Evolutionary conservation across 2,113 vertebrate genomes (phyloP), one percentile per base, ranked within the genome.

Genomic region (Leuciscus idus): DNA sequence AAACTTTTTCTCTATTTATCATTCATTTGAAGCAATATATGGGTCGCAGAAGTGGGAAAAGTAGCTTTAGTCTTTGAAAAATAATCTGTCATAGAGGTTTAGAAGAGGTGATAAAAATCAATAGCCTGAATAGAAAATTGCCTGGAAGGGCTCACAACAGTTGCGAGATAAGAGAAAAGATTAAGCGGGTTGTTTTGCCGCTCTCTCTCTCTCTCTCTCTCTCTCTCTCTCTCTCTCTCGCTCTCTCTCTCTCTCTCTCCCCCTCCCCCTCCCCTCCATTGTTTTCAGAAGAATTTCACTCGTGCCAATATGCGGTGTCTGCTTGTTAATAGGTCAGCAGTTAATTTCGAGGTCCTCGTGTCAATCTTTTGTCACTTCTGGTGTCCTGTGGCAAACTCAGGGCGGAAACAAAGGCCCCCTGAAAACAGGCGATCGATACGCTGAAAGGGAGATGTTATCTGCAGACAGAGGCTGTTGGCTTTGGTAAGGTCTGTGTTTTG

Each of bases 401-500:
- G 28, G 30, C 19, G 62, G 59, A 83, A 83, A 87, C 85, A 87
- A 83, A 77, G 59, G 72, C 61, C 74, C 48, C 57, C 64, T 30
- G 46, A 15, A 68, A 62, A 83, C 86, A 78, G 92, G 92, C 92
- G 92, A 95, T 96, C 94, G 92, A 92, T 95, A 95, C 95, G 94
- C 95, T 94, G 93, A 93, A 95, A 64, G 72, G 61, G 23, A 94
- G 95, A 97, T 96, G 93, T 93, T 96, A 96, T 97, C 96, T 26
- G 91, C 93, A 93, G 94, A 93, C 93, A 92, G 92, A 88, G 90
- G 90, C 91, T 91, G 92, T 93, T 92, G 92, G 88, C 93, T 92
- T 94, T 92, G 90, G 81, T 95, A 81, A 61, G 36, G 52, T 73
- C 77, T 73, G 79, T 70, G 52, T 84, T 59, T 84, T 72, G 48